Percentiles rank a stretch among this genome's conserved stretches.
Conservation (phyloP, 2,797 vertebrate genomes). For the Tinamus major region DNA sequence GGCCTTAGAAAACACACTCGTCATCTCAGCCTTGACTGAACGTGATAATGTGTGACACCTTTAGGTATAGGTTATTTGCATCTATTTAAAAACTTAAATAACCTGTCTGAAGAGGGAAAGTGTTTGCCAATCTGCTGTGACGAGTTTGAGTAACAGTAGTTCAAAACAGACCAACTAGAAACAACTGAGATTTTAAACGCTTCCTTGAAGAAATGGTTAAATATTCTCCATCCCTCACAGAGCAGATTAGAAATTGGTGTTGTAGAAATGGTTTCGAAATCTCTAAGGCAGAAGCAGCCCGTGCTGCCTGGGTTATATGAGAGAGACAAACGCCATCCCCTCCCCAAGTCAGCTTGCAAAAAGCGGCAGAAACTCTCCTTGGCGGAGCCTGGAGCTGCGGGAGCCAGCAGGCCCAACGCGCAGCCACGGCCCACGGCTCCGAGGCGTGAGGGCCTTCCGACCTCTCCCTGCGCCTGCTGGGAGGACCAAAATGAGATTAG, state of each 20-base stretch:
- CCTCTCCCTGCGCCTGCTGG: too few relatives aligned
- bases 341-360: not conserved
- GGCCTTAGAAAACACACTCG: not conserved
- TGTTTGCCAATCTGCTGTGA: not conserved
- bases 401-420: not conserved
- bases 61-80: not conserved
- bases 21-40: not conserved
- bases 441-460: too few relatives aligned
- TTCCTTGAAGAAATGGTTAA: not conserved
- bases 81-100: not conserved
- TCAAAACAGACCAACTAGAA: not conserved
- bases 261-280: not conserved
- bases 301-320: not conserved
- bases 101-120: not conserved
- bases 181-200: not conserved
- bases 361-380: not conserved
- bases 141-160: not conserved
- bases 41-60: not conserved
- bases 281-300: not conserved
- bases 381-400: not conserved
- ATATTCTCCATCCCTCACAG: not conserved
- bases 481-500: not conserved
- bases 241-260: not conserved
- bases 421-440: too few relatives aligned
- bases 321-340: not conserved